Conservation (phyloP, 2,797 vertebrate species). For the Cichlasoma orientale region DNA sequence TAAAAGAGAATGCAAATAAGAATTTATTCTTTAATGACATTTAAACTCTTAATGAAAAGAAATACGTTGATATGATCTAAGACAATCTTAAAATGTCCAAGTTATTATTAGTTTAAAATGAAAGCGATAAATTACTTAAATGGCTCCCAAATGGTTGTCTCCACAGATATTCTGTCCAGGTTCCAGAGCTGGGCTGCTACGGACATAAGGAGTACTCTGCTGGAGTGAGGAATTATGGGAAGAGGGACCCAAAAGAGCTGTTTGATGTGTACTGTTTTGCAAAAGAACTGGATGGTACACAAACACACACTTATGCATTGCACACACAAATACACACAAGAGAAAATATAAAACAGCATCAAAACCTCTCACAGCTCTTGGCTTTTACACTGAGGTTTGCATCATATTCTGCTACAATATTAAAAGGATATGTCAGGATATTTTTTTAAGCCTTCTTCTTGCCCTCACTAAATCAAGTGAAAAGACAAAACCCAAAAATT, state of each 20-base stretch:
- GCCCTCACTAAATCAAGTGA: not conserved
- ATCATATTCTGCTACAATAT: conserved; percentile 21
- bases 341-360: not conserved
- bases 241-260: conserved; percentile 84
- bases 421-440: not conserved
- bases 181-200: conserved; percentile 91
- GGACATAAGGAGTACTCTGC: conserved; percentile 89
- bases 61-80: not conserved
- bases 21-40: conserved; percentile 35
- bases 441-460: not conserved
- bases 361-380: conserved; percentile 25
- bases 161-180: conserved; percentile 90
- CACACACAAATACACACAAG: conserved; percentile 16
- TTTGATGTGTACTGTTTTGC: conserved; percentile 96
- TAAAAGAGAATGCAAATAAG: conserved; percentile 17
- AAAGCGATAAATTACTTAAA: conserved; percentile 12
- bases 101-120: conserved; percentile 16
- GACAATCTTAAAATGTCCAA: conserved; percentile 4
- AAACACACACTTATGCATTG: conserved; percentile 22
- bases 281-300: conserved; percentile 85
- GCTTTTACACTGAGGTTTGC: conserved; percentile 18
- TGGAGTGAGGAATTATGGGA: conserved; percentile 93
- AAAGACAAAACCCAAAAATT: not conserved
- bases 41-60: conserved; percentile 29
- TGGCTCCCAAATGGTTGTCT: conserved; percentile 51